A percentile compares a stretch with the other conserved stretches of the same genome.
Evolutionary conservation across 2,113 vertebrate genomes (phyloP).

Genomic region (Formicarius rufipectus): DNA sequence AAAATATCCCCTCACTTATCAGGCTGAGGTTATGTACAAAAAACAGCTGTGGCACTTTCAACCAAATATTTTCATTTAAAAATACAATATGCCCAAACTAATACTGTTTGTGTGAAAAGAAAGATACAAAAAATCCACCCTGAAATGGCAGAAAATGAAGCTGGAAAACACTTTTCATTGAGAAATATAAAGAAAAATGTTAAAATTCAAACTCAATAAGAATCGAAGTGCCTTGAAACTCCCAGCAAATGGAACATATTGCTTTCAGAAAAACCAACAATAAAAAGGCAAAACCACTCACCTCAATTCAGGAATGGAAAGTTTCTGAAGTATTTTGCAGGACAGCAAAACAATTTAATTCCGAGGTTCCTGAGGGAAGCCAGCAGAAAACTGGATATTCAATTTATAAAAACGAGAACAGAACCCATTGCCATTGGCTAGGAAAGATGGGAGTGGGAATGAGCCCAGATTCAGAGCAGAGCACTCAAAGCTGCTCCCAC

Average conservation of each 20-base stretch:
- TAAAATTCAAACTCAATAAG: neutral
- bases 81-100: neutral
- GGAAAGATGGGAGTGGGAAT: neutral
- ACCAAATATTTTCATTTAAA: neutral
- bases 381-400: neutral
- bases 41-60: neutral
- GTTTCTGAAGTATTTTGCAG: neutral
- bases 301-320: neutral
- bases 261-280: neutral
- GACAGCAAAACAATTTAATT: slow-evolving; percentile 24
- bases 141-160: neutral
- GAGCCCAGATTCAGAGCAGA: neutral
- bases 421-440: neutral
- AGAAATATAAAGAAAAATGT: neutral
- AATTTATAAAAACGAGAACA: neutral
- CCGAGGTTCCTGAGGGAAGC: neutral
- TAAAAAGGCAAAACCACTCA: neutral
- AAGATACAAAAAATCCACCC: neutral
- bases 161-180: neutral
- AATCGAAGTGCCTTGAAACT: neutral
- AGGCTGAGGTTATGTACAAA: neutral
- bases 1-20: neutral
- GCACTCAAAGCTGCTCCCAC: neutral
- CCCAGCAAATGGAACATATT: neutral
- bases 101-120: neutral